Evolutionary conservation across 37 sponge, comb jelly and placozoan species (phyloP).

Genomic region (Cliona cf. orientalis): DNA sequence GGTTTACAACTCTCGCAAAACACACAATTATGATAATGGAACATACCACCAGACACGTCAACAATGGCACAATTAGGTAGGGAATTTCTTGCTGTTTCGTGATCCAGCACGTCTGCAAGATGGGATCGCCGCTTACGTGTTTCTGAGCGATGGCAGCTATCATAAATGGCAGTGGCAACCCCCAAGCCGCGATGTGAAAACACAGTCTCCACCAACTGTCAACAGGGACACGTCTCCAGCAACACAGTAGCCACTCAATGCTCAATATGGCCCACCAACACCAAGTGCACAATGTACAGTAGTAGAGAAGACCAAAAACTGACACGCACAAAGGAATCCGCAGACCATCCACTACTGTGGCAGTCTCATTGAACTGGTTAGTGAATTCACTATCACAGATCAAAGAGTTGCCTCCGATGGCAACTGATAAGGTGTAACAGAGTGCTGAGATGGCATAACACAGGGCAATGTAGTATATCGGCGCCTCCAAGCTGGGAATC

Average conservation of each 20-base stretch:
- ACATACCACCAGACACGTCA: slow-evolving; percentile 22
- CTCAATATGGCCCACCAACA: slow-evolving; percentile 57
- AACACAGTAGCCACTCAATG: slow-evolving; percentile 47
- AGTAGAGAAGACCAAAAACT: slow-evolving; percentile 52
- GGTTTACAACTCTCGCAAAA: slow-evolving; percentile 26
- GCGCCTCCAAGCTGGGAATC: slow-evolving; percentile 24
- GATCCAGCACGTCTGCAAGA: slow-evolving; percentile 50
- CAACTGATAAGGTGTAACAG: slow-evolving; percentile 30
- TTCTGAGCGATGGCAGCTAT: slow-evolving; percentile 6
- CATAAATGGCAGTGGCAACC: slow-evolving; percentile 37
- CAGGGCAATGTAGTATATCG: slow-evolving; percentile 54
- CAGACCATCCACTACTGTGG: slow-evolving; percentile 5
- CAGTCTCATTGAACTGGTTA: slow-evolving; percentile 13
- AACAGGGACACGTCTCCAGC: background rate
- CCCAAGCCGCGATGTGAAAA: slow-evolving; percentile 57
- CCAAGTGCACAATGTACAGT: slow-evolving; percentile 60
- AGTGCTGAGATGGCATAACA: slow-evolving; percentile 37
- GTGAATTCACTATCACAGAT: slow-evolving; percentile 14
- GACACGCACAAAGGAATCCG: slow-evolving; percentile 17
- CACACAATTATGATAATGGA: slow-evolving; percentile 39
- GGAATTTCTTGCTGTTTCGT: slow-evolving; percentile 23
- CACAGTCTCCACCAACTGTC: background rate
- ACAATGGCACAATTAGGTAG: slow-evolving; percentile 51
- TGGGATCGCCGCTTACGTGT: slow-evolving; percentile 29
- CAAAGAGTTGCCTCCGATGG: slow-evolving; percentile 10